Conservation (phyloP, 2,797 vertebrate genomes). For the Scleropages formosus region DNA sequence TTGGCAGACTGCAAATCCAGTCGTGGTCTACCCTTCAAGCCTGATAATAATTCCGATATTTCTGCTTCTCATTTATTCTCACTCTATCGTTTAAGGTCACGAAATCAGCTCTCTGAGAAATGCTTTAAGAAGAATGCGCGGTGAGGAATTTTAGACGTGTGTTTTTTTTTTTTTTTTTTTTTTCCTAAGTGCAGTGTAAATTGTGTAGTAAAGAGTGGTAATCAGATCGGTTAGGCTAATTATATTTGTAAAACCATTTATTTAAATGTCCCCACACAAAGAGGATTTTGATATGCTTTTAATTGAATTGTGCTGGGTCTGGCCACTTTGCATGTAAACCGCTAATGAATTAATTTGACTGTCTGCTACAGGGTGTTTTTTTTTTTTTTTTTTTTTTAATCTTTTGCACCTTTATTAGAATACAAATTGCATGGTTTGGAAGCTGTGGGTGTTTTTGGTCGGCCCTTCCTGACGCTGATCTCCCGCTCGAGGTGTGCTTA, state of each 20-base stretch:
- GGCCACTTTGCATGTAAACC: conserved; percentile 3
- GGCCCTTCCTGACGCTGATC: no score
- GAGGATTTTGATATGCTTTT: conserved; percentile 23
- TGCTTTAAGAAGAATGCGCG: not conserved
- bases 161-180: not conserved
- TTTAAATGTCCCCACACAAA: conserved; percentile 21
- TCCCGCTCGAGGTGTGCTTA: no score
- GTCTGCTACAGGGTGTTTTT: not conserved
- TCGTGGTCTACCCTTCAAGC: no score
- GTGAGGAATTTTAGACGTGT: not conserved
- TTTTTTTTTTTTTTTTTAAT: not conserved
- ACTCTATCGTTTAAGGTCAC: not conserved
- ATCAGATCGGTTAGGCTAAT: conserved; percentile 19
- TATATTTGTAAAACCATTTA: conserved; percentile 29
- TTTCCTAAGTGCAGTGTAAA: conserved; percentile 13
- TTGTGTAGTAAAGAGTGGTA: conserved; percentile 3
- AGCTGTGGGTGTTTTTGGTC: no score
- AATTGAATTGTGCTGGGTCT: conserved; percentile 17
- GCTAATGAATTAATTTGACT: conserved; percentile 14
- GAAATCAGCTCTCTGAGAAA: not conserved
- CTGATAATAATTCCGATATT: no score
- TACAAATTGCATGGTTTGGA: not conserved
- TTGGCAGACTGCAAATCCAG: not conserved
- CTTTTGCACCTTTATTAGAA: not conserved
- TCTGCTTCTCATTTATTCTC: not conserved